These are phyloP conservation scores for Drosophila serrata DNA, from an alignment of 1,140 invertebrate species.

Conservation along the genomic window DNA sequence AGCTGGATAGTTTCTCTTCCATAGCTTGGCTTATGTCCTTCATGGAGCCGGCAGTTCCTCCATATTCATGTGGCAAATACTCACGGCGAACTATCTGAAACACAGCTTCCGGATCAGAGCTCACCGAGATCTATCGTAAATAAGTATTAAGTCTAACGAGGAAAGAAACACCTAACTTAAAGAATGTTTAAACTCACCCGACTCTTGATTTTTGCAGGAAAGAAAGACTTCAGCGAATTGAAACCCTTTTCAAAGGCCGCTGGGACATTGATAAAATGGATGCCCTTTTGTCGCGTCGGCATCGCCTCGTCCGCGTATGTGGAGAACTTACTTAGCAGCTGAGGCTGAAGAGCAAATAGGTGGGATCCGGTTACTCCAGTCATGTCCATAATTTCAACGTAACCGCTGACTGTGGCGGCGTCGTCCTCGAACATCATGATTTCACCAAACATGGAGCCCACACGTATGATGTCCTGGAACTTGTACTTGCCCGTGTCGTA, in stretches of 20 bases:
- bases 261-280: conserved; percentile 87
- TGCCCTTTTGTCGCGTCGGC: conserved; percentile 86
- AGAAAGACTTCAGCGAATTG: conserved; percentile 85
- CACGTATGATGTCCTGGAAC: conserved; percentile 77
- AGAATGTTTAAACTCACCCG: conserved; percentile 40
- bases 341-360: conserved; percentile 86
- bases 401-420: conserved; percentile 76
- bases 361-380: conserved; percentile 84
- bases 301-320: conserved; percentile 86
- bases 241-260: conserved; percentile 86
- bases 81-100: conserved; percentile 85
- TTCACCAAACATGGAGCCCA: conserved; percentile 82
- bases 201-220: conserved; percentile 73
- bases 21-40: conserved; percentile 86
- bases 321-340: conserved; percentile 86
- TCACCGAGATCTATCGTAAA: conserved; percentile 66
- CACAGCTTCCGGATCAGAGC: conserved; percentile 80
- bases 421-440: conserved; percentile 85
- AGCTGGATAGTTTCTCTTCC: conserved; percentile 86
- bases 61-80: conserved; percentile 87
- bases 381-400: conserved; percentile 85
- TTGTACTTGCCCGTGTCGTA: conserved; percentile 77
- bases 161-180: neutral
- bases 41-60: conserved; percentile 85
- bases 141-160: too few relatives aligned